Evolutionary conservation across 2,888 invertebrate genomes (phyloP).

Genomic region (Drosophila formosana): DNA sequence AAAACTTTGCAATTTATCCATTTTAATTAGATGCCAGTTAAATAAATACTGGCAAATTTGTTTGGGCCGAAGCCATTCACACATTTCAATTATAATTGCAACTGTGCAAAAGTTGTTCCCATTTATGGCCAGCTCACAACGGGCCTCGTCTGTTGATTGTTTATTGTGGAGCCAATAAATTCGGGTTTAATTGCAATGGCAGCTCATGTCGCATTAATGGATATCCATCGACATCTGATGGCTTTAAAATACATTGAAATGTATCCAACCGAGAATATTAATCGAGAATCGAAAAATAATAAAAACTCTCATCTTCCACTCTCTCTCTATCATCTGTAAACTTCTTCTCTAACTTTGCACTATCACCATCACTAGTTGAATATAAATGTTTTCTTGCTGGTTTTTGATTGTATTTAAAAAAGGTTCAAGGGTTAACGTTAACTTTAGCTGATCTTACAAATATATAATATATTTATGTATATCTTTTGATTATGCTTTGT

Average conservation of each 20-base stretch:
- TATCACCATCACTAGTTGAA: constrained; percentile 22
- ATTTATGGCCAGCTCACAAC: constrained; percentile 34
- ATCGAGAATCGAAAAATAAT: background rate
- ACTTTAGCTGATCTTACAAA: constrained; percentile 33
- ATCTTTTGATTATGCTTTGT: constrained; percentile 57
- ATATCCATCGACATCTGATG: constrained; percentile 7
- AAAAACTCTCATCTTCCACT: background rate
- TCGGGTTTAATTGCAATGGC: constrained; percentile 36
- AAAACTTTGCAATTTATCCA: constrained; percentile 35
- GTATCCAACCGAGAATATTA: constrained; percentile 1
- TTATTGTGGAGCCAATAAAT: constrained; percentile 29
- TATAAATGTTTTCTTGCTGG: constrained; percentile 39
- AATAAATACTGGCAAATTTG: constrained; percentile 52
- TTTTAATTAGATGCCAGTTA: constrained; percentile 60
- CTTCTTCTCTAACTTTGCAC: constrained; percentile 32
- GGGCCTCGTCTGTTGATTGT: constrained; percentile 29
- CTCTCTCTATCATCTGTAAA: constrained; percentile 1
- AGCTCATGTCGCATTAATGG: constrained; percentile 5
- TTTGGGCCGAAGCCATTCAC: constrained; percentile 18
- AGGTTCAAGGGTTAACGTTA: constrained; percentile 44
- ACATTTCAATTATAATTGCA: constrained; percentile 55
- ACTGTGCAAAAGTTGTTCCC: constrained; percentile 22
- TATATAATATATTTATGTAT: constrained; percentile 20
- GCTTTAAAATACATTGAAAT: constrained; percentile 3
- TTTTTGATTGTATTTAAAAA: constrained; percentile 47